phyloP scores from a whole-genome alignment of 2,113 vertebrate genomes.

The Pelecanoides urinatrix region DNA sequence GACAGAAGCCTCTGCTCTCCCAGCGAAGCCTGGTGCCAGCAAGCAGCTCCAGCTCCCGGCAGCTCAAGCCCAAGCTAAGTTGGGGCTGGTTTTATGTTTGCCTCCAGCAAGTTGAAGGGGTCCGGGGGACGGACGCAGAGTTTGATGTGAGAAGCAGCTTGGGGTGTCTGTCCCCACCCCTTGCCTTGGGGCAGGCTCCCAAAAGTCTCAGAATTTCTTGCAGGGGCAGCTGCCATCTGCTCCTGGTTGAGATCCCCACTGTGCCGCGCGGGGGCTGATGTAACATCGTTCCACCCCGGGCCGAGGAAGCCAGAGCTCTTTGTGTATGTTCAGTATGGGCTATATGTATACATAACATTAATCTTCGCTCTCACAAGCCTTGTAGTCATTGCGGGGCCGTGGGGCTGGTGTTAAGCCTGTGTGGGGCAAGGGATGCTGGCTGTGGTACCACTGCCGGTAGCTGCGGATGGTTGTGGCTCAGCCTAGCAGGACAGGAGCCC shows the following conservation, averaged over 20 bases:
- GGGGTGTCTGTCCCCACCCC: not conserved
- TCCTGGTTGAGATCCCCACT: not conserved
- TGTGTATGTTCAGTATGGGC: not conserved
- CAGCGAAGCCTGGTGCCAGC: too few species aligned
- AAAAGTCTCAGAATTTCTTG: not conserved
- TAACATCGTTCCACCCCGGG: not conserved
- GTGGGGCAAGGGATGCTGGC: not conserved
- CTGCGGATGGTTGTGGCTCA: not conserved
- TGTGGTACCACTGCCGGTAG: not conserved
- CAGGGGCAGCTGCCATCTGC: not conserved
- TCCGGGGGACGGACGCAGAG: not conserved
- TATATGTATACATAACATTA: not conserved
- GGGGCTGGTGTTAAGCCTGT: not conserved
- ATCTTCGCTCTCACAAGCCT: not conserved
- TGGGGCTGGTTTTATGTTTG: not conserved
- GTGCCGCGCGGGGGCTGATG: fast-evolving
- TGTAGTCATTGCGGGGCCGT: not conserved
- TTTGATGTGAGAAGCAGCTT: not conserved
- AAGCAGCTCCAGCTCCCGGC: not conserved
- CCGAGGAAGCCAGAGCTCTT: not conserved
- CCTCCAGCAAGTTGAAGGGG: not conserved
- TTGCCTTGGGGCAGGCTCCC: not conserved
- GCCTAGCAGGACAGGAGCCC: not conserved
- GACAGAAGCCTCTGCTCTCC: not conserved
- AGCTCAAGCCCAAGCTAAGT: not conserved